These are phyloP conservation scores for Malacoctenus gilli DNA, from an alignment of 2,797 vertebrate species.

Conservation along the genomic window DNA sequence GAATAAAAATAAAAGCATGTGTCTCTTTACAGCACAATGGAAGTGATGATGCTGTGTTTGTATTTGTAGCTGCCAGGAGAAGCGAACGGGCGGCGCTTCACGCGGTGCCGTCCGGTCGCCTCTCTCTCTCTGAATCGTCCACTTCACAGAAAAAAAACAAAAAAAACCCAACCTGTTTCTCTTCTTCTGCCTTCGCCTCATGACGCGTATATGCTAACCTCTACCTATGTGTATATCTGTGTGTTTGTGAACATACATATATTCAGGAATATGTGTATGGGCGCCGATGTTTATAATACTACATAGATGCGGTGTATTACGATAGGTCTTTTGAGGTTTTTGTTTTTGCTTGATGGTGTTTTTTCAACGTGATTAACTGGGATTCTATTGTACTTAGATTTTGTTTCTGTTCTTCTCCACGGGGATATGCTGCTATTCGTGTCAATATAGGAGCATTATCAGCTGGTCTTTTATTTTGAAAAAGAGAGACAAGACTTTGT, in stretches of 20 bases:
- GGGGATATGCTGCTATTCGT: conserved; percentile 86
- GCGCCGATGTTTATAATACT: conserved; percentile 67
- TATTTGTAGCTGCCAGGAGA: conserved; percentile 67
- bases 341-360: conserved; percentile 75
- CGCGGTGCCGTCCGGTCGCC: conserved; percentile 61
- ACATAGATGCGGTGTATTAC: conserved; percentile 74
- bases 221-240: conserved; percentile 67
- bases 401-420: conserved; percentile 56
- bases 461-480: conserved; percentile 60
- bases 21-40: conserved; percentile 66
- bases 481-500: conserved; percentile 60
- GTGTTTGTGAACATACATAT: conserved; percentile 74
- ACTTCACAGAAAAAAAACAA: conserved; percentile 38
- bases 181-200: conserved; percentile 76
- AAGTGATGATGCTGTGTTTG: conserved; percentile 59
- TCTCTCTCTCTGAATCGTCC: conserved; percentile 70
- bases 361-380: conserved; percentile 61
- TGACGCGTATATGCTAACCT: conserved; percentile 76
- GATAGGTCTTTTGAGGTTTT: conserved; percentile 65
- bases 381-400: conserved; percentile 58
- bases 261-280: conserved; percentile 78
- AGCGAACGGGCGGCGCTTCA: conserved; percentile 42
- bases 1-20: conserved; percentile 60
- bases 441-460: conserved; percentile 79
- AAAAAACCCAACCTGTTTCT: conserved; percentile 62